Base-by-base conservation (phyloP, 2,797 vertebrate genomes). In the Peromyscus aztecus region DNA sequence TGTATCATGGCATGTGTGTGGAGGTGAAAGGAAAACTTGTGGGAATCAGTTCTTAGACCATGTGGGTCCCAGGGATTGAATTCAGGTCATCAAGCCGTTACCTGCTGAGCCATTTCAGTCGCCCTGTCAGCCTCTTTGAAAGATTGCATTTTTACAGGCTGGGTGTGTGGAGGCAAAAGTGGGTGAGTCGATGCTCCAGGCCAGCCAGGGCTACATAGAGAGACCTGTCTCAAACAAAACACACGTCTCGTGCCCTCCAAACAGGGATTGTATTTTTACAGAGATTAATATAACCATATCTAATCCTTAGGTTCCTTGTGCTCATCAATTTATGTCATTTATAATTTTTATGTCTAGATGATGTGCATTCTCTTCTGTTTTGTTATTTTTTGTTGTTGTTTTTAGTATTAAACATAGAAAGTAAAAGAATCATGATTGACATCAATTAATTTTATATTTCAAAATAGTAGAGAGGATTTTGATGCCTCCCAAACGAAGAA, bases 311-410 rank as follows among this genome's bases (percentile, higher is more conserved):
- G 92, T 59, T 84, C 24, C 55, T 46, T 82, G 29, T 73, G 57
- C 24, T 69, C 29, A 40, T 87, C 43, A 77, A 49, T 87, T 94
- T 95, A 31, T 94, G 49, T 92, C 89, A 80, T 81, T 43, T 34
- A 61, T 91, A 37, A 43, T 77, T 96, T 10, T 91, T 40, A 69
- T 46, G 69, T 77, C 91, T 96, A 93, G 73, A 8, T 96, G 95
- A 77, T 71, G 27, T 95, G 94, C 13, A 84, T 93, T 87, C 57
- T 94, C 17, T 90, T 9, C n/a, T 94, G 43, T 82, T 87, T 89
- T 82, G 40, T 78, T 81, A 89, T 82, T 77, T 21, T 49, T 85
- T 91, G 59, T 43, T 92, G 8, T 65, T 88, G 21, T 82, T 86
- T 77, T 85, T 78, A 52, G 67, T 84, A 13, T 86, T 81, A 63